These are phyloP conservation scores for Gallinago undulata DNA, from an alignment of 2,113 vertebrate species.

Conservation along the genomic window DNA sequence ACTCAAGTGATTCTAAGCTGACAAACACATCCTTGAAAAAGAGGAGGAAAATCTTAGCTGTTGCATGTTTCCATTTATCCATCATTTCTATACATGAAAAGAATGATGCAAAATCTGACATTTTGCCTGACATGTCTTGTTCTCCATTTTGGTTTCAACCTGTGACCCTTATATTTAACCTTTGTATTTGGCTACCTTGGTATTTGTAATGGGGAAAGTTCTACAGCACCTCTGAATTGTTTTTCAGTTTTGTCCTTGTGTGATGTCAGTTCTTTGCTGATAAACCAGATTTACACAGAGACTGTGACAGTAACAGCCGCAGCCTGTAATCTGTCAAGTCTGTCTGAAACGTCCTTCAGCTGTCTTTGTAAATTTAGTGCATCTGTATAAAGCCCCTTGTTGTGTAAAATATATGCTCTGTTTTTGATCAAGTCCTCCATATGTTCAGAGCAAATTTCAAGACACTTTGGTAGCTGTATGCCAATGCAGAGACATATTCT, in stretches of 20 bases:
- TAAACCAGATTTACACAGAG: constrained; percentile 47
- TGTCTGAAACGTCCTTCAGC: constrained; percentile 37
- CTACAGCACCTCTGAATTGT: not conserved
- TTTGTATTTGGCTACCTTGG: not conserved
- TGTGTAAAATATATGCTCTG: constrained; percentile 23
- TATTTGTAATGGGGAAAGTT: not conserved
- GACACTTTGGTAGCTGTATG: not conserved
- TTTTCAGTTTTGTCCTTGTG: constrained; percentile 42
- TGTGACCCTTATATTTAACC: not conserved
- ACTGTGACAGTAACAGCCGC: constrained; percentile 47
- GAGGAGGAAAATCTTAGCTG: not conserved
- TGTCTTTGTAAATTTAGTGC: constrained; percentile 39
- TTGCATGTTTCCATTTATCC: not conserved
- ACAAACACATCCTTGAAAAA: not conserved
- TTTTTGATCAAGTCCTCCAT: constrained; percentile 23
- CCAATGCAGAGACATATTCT: constrained; percentile 7
- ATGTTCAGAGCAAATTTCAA: constrained; percentile 41
- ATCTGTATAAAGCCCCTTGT: constrained; percentile 28
- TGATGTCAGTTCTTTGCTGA: constrained; percentile 37
- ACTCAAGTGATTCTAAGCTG: not conserved
- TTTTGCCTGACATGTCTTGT: not conserved
- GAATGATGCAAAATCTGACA: not conserved
- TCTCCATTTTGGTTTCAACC: not conserved
- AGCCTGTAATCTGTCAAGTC: constrained; percentile 51
- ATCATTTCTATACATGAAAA: not conserved